A percentile compares a stretch with the other conserved stretches of the same genome.
Evolutionary conservation across 1,140 invertebrate species (phyloP).

Genomic region (Lucilia sericata): DNA sequence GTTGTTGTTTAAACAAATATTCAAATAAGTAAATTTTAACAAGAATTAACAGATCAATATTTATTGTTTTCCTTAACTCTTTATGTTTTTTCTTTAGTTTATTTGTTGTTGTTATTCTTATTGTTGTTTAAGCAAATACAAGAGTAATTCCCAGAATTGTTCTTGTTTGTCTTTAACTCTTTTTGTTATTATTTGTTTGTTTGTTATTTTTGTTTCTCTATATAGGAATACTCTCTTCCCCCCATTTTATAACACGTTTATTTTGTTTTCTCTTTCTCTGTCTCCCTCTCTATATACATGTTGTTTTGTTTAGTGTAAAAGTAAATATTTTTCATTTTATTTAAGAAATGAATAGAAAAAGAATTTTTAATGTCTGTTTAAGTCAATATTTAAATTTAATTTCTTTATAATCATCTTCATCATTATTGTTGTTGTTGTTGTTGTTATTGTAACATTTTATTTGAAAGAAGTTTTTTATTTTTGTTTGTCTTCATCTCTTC

Average conservation of each 20-base stretch:
- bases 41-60: constrained; percentile 37
- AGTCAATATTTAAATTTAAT: background rate
- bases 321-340: background rate
- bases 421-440: background rate
- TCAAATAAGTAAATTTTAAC: background rate
- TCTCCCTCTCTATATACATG: background rate
- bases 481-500: background rate
- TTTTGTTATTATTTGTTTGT: constrained; percentile 7
- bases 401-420: background rate
- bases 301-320: background rate
- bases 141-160: background rate
- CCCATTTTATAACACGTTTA: background rate
- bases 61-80: constrained; percentile 13
- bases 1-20: background rate
- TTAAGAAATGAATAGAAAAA: background rate
- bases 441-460: background rate
- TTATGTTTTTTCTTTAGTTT: constrained; percentile 2
- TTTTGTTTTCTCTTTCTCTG: background rate
- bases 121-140: constrained; percentile 2
- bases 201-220: too few relatives aligned
- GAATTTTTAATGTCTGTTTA: constrained; percentile 5
- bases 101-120: constrained; percentile 9
- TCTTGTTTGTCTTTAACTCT: background rate
- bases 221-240: background rate
- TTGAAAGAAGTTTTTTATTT: background rate